Base-by-base conservation (phyloP, 92 coral and sea anemone species). In the Porites divaricata region DNA sequence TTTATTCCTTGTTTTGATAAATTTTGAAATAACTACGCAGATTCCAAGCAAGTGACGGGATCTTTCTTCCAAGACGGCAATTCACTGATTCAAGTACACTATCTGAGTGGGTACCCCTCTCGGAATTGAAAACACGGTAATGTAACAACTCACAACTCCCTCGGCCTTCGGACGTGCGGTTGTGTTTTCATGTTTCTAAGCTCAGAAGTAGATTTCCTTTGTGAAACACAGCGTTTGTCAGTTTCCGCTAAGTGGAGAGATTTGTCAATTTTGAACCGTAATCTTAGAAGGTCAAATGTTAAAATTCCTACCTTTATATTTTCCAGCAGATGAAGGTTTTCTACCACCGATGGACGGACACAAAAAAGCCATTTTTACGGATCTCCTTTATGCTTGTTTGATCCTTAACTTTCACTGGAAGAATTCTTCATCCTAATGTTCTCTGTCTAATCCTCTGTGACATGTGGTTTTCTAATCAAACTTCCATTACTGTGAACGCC, bases 341-440 rank as follows among this genome's bases (percentile, higher is more conserved):
- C 86, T 83, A 13, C 87, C 87, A 52, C 63, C 82, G 17, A 81
- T 85, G 5, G 81, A 66, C 1, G 93, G 93, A 81, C 90, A 90
- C 70, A 90, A 86, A 85, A 86, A 86, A 28, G 89, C 85, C 89
- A 86, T 86, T 78, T 2, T 63, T 28, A 52, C 81, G 9, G 73
- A 58, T 57, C 11, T 15, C 13, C 41, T 35, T 14, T 67, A 19
- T 54, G 76, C 26, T 19, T 67, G 17, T 64, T 58, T 8, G 45
- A 35, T 35, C 45, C 63, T 45, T 24, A 2, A 8, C 72, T 52
- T 50, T 35, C 50, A 63, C 73, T 72, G 86, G 72, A 72, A 72
- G 72, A 72, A 26, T 20, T 21, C 15, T 50, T 62, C 9, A 51
- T 63, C 61, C 10, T 70, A 72, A 72, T 65, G 72, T 56, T 48